Evolutionary conservation across 2,113 vertebrate genomes (phyloP).

Genomic region (Isurus oxyrinchus): DNA sequence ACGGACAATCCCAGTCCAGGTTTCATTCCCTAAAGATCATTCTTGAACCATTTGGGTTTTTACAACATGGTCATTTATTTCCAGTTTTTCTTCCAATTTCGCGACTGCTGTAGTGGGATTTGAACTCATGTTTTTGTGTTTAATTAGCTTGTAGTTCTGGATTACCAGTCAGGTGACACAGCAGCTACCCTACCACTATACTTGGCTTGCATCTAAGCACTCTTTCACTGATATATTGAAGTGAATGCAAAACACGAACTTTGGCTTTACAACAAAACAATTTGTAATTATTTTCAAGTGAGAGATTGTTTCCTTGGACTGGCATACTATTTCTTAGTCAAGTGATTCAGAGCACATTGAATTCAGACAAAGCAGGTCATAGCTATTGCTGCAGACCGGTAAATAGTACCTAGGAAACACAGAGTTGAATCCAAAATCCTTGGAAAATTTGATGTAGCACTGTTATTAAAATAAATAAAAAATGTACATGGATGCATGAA

Average conservation of each 20-base stretch:
- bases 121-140: not conserved
- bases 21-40: too few relatives aligned
- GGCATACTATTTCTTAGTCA: not conserved
- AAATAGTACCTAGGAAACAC: not conserved
- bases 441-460: not conserved
- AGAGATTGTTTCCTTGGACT: not conserved
- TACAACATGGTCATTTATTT: too few relatives aligned
- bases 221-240: not conserved
- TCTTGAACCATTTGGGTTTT: too few relatives aligned
- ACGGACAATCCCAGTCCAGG: too few relatives aligned
- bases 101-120: too few relatives aligned
- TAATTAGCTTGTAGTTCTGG: not conserved
- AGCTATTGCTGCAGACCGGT: not conserved
- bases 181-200: not conserved
- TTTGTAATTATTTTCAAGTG: not conserved
- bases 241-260: not conserved
- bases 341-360: not conserved
- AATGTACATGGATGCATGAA: not conserved
- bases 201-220: not conserved
- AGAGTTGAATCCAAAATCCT: not conserved
- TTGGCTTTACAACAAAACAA: not conserved
- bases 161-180: not conserved
- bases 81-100: too few relatives aligned
- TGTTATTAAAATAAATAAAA: not conserved
- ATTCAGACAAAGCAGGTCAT: not conserved